phyloP scores from a whole-genome alignment of 2,113 vertebrate species.

The Megaceryle maxima region DNA sequence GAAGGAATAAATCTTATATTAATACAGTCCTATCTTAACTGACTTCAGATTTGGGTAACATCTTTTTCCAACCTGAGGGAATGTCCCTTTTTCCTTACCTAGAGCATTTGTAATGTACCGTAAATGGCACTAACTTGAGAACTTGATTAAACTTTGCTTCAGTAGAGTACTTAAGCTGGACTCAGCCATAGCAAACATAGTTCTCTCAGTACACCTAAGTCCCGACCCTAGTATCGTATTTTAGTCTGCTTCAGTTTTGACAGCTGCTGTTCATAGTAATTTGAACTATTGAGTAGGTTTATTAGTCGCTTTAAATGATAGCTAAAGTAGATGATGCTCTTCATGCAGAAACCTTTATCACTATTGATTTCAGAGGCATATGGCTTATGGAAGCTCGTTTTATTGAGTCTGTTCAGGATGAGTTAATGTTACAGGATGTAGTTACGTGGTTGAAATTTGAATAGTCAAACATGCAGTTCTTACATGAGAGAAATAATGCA shows the following conservation, averaged over 20 bases:
- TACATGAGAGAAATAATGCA: background rate
- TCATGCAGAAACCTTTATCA: background rate
- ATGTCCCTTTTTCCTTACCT: background rate
- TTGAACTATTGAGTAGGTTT: background rate
- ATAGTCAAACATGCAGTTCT: background rate
- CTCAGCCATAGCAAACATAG: background rate
- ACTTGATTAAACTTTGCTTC: constrained; percentile 16
- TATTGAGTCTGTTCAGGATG: background rate
- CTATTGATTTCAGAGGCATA: background rate
- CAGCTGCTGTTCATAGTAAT: constrained; percentile 27
- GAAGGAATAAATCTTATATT: background rate
- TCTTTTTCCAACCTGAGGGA: background rate
- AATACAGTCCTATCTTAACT: background rate
- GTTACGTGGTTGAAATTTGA: constrained; percentile 2
- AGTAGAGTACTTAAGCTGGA: constrained; percentile 6
- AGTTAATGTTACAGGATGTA: background rate
- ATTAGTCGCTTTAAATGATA: background rate
- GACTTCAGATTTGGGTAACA: background rate
- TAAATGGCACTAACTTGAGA: background rate
- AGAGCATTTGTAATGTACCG: background rate
- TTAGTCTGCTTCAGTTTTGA: background rate
- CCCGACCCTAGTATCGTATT: background rate
- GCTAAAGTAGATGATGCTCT: background rate
- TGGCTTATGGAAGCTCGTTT: background rate
- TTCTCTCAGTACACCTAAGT: constrained; percentile 19